Evolutionary conservation across 2,113 vertebrate species (phyloP).

Genomic region (Tretioscincus oriximinensis): DNA sequence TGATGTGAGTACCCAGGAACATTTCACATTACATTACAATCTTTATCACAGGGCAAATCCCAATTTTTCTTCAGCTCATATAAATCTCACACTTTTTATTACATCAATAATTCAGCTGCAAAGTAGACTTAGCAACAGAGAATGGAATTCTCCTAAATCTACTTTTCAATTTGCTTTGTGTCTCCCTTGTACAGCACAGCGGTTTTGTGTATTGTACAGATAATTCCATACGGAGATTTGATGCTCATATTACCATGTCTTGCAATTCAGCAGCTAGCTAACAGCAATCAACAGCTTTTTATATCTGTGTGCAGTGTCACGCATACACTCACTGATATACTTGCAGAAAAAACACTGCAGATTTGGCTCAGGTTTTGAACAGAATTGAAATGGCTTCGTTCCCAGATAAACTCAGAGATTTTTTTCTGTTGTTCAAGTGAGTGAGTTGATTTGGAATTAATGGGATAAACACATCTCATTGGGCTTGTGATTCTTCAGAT

Average conservation of each 20-base stretch:
- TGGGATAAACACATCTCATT: conserved; percentile 41
- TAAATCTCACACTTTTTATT: not conserved
- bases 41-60: not conserved
- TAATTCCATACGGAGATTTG: conserved; percentile 41
- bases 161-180: not conserved
- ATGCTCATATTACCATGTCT: conserved; percentile 16
- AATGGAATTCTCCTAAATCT: not conserved
- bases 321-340: conserved; percentile 25
- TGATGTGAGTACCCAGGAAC: not conserved
- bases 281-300: conserved; percentile 24
- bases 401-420: conserved; percentile 51
- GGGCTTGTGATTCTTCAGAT: conserved; percentile 44
- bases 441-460: conserved; percentile 55
- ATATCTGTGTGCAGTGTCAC: conserved; percentile 6
- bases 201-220: not conserved
- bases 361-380: conserved; percentile 46
- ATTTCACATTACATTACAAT: not conserved
- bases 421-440: conserved; percentile 46
- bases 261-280: conserved; percentile 43
- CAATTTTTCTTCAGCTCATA: not conserved
- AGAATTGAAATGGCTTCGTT: conserved; percentile 43
- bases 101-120: not conserved
- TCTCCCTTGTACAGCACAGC: rapidly evolving
- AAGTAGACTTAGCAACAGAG: rapidly evolving
- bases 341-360: conserved; percentile 36